Conservation (phyloP, 2,888 invertebrate genomes). For the Callimorpha dominula region DNA sequence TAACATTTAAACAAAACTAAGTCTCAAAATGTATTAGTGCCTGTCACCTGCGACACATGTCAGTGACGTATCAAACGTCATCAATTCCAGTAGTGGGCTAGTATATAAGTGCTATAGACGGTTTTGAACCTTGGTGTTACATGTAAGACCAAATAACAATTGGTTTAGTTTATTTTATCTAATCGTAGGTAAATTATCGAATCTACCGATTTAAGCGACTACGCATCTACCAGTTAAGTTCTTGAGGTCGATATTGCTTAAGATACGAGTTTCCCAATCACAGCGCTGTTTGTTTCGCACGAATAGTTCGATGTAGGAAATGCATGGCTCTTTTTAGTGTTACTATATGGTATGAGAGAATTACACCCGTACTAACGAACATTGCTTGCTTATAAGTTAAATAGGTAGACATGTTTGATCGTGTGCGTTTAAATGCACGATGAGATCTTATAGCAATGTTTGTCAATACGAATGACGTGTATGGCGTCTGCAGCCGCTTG, state of each 20-base stretch:
- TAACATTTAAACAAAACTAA: slow-evolving; percentile 49
- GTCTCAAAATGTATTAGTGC: slow-evolving; percentile 47
- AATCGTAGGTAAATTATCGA: background rate
- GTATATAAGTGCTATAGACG: slow-evolving; percentile 16
- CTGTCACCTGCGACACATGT: slow-evolving; percentile 37
- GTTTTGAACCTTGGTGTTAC: slow-evolving; percentile 32
- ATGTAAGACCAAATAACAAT: slow-evolving; percentile 13
- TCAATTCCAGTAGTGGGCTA: slow-evolving; percentile 25
- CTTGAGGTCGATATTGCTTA: slow-evolving; percentile 33
- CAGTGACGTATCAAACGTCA: slow-evolving; percentile 46
- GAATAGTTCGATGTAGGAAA: slow-evolving; percentile 14
- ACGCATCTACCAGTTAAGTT: slow-evolving; percentile 26
- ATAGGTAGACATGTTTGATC: slow-evolving; percentile 6
- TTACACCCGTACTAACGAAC: slow-evolving; percentile 3
- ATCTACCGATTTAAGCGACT: slow-evolving; percentile 29
- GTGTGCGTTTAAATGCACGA: background rate
- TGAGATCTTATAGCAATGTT: slow-evolving; percentile 2
- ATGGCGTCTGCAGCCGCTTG: no score
- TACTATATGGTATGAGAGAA: background rate
- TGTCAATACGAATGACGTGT: background rate
- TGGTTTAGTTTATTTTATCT: slow-evolving; percentile 11
- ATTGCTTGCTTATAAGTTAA: background rate
- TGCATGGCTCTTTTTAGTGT: slow-evolving; percentile 7
- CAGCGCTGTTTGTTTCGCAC: slow-evolving; percentile 10
- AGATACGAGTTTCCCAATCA: slow-evolving; percentile 21